Evolutionary conservation across 2,888 invertebrate species (phyloP).

Genomic region (Gastracanthus pulcherrimus): DNA sequence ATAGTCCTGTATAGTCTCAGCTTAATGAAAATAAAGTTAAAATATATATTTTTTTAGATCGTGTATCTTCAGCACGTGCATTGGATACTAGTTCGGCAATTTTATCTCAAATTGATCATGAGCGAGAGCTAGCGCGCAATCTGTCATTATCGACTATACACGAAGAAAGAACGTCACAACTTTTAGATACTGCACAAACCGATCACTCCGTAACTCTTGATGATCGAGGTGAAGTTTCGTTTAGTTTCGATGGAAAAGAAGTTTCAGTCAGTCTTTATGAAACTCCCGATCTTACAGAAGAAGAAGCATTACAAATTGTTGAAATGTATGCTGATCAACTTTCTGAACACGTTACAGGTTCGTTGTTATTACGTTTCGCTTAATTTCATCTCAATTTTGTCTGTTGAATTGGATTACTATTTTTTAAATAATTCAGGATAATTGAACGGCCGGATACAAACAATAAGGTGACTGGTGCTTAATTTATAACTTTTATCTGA

Average conservation of each 20-base stretch:
- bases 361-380: too few relatives aligned
- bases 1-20: too few relatives aligned
- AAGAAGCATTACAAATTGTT: slow-evolving; percentile 93
- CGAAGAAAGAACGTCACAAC: slow-evolving; percentile 92
- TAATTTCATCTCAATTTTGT: too few relatives aligned
- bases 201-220: slow-evolving; percentile 85
- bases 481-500: too few relatives aligned
- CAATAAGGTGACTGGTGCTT: too few relatives aligned
- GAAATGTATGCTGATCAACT: slow-evolving; percentile 97
- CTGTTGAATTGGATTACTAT: too few relatives aligned
- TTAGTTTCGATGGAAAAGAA: slow-evolving; percentile 94
- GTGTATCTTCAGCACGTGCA: slow-evolving; percentile 35
- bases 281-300: slow-evolving; percentile 94
- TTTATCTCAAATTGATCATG: slow-evolving; percentile 75
- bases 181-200: slow-evolving; percentile 90
- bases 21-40: not conserved
- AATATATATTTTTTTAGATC: slow-evolving; percentile 41
- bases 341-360: slow-evolving; percentile 89
- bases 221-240: slow-evolving; percentile 91
- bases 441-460: too few relatives aligned
- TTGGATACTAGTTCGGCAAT: slow-evolving; percentile 27
- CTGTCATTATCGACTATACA: slow-evolving; percentile 94
- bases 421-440: too few relatives aligned
- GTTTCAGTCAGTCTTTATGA: slow-evolving; percentile 94
- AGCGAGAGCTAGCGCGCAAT: slow-evolving; percentile 82